These are phyloP conservation scores for Oryzias curvinotus DNA, from an alignment of 2,113 vertebrate genomes.

Conservation along the genomic window DNA sequence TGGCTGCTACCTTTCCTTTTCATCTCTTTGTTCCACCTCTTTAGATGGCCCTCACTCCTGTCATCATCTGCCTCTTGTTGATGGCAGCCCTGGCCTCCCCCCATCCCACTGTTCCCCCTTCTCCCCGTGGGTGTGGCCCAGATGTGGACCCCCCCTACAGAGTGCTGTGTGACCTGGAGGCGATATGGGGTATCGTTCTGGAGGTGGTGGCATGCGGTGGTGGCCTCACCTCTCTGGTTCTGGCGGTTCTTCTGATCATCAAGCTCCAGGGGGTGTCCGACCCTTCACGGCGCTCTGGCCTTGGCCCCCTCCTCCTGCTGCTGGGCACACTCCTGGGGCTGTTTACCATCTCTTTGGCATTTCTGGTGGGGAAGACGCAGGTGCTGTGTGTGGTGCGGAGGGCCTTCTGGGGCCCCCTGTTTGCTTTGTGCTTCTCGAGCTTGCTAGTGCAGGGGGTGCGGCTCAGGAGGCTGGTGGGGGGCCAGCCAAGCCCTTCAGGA, in stretches of 20 bases:
- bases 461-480: constrained; percentile 83
- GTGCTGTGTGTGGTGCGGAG: constrained; percentile 85
- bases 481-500: constrained; percentile 83
- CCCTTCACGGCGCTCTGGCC: constrained; percentile 85
- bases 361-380: constrained; percentile 91
- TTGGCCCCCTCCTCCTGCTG: constrained; percentile 91
- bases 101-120: constrained; percentile 65
- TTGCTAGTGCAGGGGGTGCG: constrained; percentile 90
- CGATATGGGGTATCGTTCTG: constrained; percentile 93
- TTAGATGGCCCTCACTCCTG: constrained; percentile 68
- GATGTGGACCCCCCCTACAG: constrained; percentile 86
- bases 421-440: constrained; percentile 94
- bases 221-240: constrained; percentile 82
- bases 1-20: constrained; percentile 11
- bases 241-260: constrained; percentile 84
- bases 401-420: constrained; percentile 91
- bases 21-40: neutral
- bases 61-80: constrained; percentile 82
- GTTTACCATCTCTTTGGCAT: constrained; percentile 90
- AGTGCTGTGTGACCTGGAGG: constrained; percentile 93
- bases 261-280: constrained; percentile 87
- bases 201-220: constrained; percentile 91
- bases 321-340: constrained; percentile 87
- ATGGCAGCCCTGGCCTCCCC: constrained; percentile 80
- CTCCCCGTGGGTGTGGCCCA: constrained; percentile 87